Evolutionary conservation across 2,888 invertebrate genomes (phyloP).

Genomic region (Hydrotaea cyrtoneurina): DNA sequence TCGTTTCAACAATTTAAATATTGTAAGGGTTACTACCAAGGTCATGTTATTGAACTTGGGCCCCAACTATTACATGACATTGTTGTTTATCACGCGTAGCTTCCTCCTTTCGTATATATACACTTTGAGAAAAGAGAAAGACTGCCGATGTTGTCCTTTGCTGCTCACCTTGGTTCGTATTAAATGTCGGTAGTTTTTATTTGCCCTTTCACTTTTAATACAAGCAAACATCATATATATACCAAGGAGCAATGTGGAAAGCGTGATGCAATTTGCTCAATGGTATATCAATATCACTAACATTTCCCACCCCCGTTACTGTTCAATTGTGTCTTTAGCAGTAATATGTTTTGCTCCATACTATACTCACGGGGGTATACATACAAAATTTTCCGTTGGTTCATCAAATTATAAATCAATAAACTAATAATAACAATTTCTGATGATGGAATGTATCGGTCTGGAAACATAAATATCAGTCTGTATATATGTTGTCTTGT

Average conservation of each 20-base stretch:
- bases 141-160: conserved; percentile 32
- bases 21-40: conserved; percentile 59
- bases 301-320: too few relatives aligned
- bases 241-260: too few relatives aligned
- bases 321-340: too few relatives aligned
- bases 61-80: conserved; percentile 31
- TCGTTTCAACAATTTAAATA: conserved; percentile 24
- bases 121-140: conserved; percentile 2
- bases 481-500: too few relatives aligned
- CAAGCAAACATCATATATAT: not conserved
- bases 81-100: conserved; percentile 11
- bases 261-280: too few relatives aligned
- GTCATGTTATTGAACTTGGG: conserved; percentile 56
- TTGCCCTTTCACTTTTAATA: conserved; percentile 18
- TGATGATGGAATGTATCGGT: too few relatives aligned
- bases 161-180: conserved; percentile 32
- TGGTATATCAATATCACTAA: too few relatives aligned
- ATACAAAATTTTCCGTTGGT: too few relatives aligned
- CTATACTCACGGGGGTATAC: conserved; percentile 10
- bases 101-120: conserved; percentile 16
- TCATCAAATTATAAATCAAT: too few relatives aligned
- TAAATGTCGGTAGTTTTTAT: not conserved
- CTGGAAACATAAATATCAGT: too few relatives aligned
- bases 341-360: too few relatives aligned
- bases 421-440: too few relatives aligned